Percentiles rank a stretch among this genome's conserved stretches.
Conservation (phyloP, 2,113 vertebrate species). For the Psephotus haematonotus region DNA sequence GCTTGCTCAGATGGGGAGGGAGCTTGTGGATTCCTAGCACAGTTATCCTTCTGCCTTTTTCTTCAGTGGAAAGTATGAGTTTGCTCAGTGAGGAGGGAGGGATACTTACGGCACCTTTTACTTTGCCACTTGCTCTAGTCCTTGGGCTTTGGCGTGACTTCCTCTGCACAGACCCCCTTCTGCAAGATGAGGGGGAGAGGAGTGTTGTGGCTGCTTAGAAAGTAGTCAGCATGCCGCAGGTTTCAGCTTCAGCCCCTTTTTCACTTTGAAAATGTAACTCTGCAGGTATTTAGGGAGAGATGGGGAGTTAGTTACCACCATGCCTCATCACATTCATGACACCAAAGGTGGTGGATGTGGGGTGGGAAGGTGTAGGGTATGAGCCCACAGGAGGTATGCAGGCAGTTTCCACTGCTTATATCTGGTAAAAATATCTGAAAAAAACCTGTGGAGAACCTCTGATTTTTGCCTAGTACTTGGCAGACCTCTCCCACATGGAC, state of each 20-base stretch:
- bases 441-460: not conserved
- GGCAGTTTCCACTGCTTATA: not conserved
- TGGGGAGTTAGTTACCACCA: too few species aligned
- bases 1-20: not conserved
- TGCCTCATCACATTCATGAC: accelerated
- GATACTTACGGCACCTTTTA: not conserved
- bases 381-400: not conserved
- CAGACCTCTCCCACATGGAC: not conserved
- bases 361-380: not conserved
- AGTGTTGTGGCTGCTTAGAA: not conserved
- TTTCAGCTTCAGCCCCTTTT: not conserved
- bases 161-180: not conserved
- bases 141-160: not conserved
- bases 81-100: accelerated
- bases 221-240: not conserved
- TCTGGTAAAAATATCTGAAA: not conserved
- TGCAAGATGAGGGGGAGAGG: accelerated
- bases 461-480: not conserved
- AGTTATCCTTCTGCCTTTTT: not conserved
- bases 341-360: accelerated
- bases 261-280: not conserved
- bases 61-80: accelerated
- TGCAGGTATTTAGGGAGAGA: not conserved
- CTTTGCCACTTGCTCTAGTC: not conserved
- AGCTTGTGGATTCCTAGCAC: not conserved